Evolutionary conservation across 2,797 vertebrate genomes (phyloP).

Genomic region (Orientallactaga sibirica): DNA sequence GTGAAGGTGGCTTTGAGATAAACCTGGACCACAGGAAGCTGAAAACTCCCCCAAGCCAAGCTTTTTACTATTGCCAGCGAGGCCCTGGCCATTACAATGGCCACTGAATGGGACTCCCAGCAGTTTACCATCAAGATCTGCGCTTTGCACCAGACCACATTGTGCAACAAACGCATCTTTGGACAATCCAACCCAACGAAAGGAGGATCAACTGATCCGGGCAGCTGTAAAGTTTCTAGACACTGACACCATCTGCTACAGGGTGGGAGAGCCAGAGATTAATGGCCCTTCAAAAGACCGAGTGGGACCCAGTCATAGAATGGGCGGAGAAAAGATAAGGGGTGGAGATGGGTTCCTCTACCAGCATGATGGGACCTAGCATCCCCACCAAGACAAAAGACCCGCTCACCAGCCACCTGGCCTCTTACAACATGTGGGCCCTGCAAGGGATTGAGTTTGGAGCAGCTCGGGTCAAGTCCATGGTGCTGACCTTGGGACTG

Average conservation of each 20-base stretch:
- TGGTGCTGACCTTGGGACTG: slow-evolving; percentile 94
- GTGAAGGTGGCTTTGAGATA: slow-evolving; percentile 96
- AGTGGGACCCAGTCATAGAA: slow-evolving; percentile 93
- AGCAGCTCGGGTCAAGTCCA: slow-evolving; percentile 96
- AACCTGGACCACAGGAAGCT: slow-evolving; percentile 96
- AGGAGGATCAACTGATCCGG: slow-evolving; percentile 92
- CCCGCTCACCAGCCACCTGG: slow-evolving; percentile 93
- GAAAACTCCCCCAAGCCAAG: slow-evolving; percentile 95
- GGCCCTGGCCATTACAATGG: slow-evolving; percentile 95
- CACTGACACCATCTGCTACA: slow-evolving; percentile 98
- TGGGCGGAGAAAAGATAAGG: slow-evolving; percentile 96
- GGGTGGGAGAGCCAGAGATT: slow-evolving; percentile 95
- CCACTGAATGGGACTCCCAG: slow-evolving; percentile 97
- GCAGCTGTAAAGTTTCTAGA: slow-evolving; percentile 96
- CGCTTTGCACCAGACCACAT: slow-evolving; percentile 97
- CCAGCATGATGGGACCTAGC: slow-evolving; percentile 94
- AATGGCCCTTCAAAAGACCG: slow-evolving; percentile 96
- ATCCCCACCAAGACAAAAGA: slow-evolving; percentile 94
- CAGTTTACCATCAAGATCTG: slow-evolving; percentile 96
- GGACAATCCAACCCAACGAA: slow-evolving; percentile 96
- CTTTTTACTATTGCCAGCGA: slow-evolving; percentile 95
- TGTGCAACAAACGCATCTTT: slow-evolving; percentile 98
- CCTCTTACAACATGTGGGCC: slow-evolving; percentile 96
- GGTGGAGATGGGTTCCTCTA: slow-evolving; percentile 94
- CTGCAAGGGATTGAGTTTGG: slow-evolving; percentile 97